These are phyloP conservation scores for Todiramphus saurophagus DNA, from an alignment of 2,113 vertebrate species.

Conservation along the genomic window DNA sequence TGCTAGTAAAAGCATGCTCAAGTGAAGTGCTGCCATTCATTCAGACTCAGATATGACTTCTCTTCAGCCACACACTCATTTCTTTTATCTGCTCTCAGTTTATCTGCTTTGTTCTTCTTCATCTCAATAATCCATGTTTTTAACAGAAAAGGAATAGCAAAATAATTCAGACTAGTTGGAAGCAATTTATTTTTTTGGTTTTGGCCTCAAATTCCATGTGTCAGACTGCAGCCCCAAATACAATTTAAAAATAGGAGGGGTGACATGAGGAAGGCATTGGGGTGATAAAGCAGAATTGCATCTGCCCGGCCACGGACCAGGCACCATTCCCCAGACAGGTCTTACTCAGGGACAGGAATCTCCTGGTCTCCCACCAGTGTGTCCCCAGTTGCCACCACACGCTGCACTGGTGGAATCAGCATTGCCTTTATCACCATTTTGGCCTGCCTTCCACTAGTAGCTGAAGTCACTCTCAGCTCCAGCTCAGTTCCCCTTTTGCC, in stretches of 20 bases:
- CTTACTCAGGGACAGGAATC: not conserved
- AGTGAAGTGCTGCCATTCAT: not conserved
- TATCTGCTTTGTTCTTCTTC: not conserved
- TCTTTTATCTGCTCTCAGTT: not conserved
- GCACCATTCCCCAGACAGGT: not conserved
- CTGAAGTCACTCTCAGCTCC: not conserved
- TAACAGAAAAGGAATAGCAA: not conserved
- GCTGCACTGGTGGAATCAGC: not conserved
- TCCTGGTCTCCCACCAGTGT: not conserved
- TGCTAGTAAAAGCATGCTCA: not conserved
- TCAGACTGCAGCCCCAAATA: not conserved
- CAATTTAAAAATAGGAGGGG: not conserved
- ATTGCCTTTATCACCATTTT: not conserved
- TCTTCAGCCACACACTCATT: not conserved
- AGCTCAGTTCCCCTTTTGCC: not conserved
- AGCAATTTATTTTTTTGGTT: not conserved
- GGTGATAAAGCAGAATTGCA: not conserved
- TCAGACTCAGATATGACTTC: not conserved
- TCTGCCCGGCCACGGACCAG: accelerated
- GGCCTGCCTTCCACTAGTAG: not conserved
- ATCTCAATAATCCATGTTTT: not conserved
- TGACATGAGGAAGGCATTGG: not conserved
- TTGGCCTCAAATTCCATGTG: not conserved
- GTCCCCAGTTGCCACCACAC: not conserved
- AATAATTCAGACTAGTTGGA: not conserved